Evolutionary conservation across 2,888 invertebrate genomes (phyloP).

Genomic region (Amblyjoppa fuscipennis): DNA sequence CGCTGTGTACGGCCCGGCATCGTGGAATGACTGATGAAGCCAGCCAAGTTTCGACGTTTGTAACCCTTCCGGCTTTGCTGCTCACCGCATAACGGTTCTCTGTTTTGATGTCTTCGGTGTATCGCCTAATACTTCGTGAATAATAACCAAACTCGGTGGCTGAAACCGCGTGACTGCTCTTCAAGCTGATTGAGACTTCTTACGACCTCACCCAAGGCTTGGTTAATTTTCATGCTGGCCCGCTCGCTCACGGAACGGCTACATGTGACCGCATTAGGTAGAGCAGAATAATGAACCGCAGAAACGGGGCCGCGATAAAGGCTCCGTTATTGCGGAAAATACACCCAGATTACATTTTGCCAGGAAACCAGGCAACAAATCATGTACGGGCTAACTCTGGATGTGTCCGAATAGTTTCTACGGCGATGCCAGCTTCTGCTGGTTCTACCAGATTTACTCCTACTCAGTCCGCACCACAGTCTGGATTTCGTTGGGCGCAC

Average conservation of each 20-base stretch:
- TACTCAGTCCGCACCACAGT: too few species aligned
- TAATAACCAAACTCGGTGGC: constrained; percentile 58
- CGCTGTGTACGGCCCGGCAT: constrained; percentile 2
- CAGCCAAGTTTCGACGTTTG: constrained; percentile 70
- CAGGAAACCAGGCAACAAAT: background rate
- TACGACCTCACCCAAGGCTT: constrained; percentile 25
- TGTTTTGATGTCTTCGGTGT: constrained; percentile 50
- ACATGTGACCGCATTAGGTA: constrained; percentile 57
- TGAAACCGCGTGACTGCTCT: constrained; percentile 54
- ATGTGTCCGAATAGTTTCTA: background rate
- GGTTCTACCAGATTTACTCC: too few species aligned
- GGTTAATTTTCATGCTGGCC: constrained; percentile 16
- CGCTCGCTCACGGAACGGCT: constrained; percentile 50
- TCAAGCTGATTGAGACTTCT: constrained; percentile 44
- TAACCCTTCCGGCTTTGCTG: constrained; percentile 41
- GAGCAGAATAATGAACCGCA: constrained; percentile 60
- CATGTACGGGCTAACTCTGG: background rate
- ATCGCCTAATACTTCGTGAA: constrained; percentile 61
- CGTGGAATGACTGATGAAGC: constrained; percentile 75
- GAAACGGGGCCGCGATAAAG: constrained; percentile 42
- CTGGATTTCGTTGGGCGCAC: background rate
- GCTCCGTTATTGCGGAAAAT: constrained; percentile 47
- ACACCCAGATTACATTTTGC: constrained; percentile 18
- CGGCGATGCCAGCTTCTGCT: too few species aligned
- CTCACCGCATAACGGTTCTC: constrained; percentile 14